Base-by-base conservation (phyloP, 2,888 invertebrate species). In the Herminia tarsipennalis region DNA sequence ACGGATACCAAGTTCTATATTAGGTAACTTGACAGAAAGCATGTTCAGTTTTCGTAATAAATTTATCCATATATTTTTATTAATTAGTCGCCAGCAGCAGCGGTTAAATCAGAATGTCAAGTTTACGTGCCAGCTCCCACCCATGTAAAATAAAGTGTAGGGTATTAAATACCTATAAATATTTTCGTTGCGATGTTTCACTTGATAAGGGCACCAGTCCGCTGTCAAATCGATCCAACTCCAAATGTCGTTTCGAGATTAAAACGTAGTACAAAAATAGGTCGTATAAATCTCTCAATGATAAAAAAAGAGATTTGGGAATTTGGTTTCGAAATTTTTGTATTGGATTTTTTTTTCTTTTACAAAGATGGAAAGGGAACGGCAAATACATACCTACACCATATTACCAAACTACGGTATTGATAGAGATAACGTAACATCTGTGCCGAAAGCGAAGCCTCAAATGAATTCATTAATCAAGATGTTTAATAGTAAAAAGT, bases 191-290 rank as follows among this genome's bases (percentile, higher is more conserved):
- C 2, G 33, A 33, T 56, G 51, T 56, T 51, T 39, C 39, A 34
- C 30, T 47, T 61, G 60, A 61, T 27, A 60, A 48, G 60, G 60
- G 66, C 56, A 18, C 18, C 25, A 22, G 40, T 13, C 66, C 62
- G 36, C 66, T 61, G 60, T 61, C 60, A 60, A 21, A 40, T 55
- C 37, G 44, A 42, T 30, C 56, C 47, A 37, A 51, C 41, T 62
- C 38, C 62, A 13, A 45, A 51, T 61, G 62, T 61, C 60, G 51
- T 44, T 30, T 30, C n/a, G 38, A 51, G 61, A 65, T 61, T 61
- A 61, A 61, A 61, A 60, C 35, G 44, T 55, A 45, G 36, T 36
- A 47, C 42, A 32, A 24, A 39, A 46, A 29, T 29, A 37, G 36
- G 28, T 25, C 41, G 28, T 51, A 45, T 42, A 60, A 50, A 60